Evolutionary conservation across 64 coral and sea anemone genomes (phyloP).

Genomic region (Actinia tenebrosa): DNA sequence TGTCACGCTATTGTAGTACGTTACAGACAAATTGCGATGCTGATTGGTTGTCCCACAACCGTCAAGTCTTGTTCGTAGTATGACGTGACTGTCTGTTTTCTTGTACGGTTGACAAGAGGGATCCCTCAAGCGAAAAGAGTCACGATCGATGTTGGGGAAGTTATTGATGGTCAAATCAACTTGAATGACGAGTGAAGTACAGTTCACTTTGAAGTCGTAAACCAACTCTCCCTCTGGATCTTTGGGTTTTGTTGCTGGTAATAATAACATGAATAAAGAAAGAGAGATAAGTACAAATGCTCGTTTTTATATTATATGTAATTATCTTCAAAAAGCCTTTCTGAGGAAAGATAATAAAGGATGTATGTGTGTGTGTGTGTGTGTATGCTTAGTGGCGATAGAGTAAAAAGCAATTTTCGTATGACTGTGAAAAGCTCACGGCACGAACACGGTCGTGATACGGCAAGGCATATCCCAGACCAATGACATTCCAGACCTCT

Average conservation of each 20-base stretch:
- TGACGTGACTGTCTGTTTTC: conserved; percentile 30
- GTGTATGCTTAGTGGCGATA: too few species aligned
- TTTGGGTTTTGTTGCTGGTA: neutral
- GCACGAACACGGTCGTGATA: too few species aligned
- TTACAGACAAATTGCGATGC: conserved; percentile 31
- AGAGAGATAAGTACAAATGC: neutral
- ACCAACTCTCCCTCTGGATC: neutral
- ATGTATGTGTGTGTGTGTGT: too few species aligned
- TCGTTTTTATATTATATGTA: too few species aligned
- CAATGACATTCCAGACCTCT: too few species aligned
- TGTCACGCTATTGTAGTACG: conserved; percentile 64
- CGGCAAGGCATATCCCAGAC: too few species aligned
- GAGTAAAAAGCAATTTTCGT: too few species aligned
- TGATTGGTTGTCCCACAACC: conserved; percentile 51
- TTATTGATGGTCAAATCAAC: conserved; percentile 50
- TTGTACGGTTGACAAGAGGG: conserved; percentile 28
- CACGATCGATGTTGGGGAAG: conserved; percentile 39
- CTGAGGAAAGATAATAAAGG: too few species aligned
- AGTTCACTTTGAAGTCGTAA: conserved; percentile 72
- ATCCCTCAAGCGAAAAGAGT: conserved; percentile 51
- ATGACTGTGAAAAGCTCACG: too few species aligned
- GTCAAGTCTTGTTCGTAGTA: conserved; percentile 57
- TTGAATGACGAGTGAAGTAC: conserved; percentile 68
- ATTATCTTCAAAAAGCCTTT: too few species aligned
- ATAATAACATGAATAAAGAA: neutral